Evolutionary conservation across 2,113 vertebrate genomes (phyloP).

Genomic region (Coryphaenoides rupestris): DNA sequence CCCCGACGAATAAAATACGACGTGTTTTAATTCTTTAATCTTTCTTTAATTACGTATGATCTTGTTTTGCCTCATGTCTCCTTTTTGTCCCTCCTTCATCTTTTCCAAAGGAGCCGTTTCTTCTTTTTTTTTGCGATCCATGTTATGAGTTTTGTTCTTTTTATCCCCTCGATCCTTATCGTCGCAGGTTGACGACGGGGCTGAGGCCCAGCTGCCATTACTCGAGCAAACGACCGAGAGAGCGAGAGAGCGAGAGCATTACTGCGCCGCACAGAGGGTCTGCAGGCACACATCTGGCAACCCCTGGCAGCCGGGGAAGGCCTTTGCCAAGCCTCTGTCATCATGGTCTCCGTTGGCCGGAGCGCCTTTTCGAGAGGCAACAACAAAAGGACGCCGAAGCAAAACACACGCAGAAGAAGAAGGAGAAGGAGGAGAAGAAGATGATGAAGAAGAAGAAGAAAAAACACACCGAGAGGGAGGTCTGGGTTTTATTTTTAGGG

Average conservation of each 20-base stretch:
- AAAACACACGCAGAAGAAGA: too few species aligned
- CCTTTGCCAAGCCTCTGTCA: conserved; percentile 32
- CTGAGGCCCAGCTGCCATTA: conserved; percentile 48
- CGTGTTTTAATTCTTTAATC: background rate
- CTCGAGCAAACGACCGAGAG: conserved; percentile 42
- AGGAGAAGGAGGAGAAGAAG: too few species aligned
- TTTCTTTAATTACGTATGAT: too few species aligned
- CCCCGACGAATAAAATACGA: too few species aligned
- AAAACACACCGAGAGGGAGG: conserved; percentile 18
- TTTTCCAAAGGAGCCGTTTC: background rate
- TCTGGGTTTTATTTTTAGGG: conserved; percentile 38
- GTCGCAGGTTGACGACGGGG: background rate
- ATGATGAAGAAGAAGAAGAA: too few species aligned
- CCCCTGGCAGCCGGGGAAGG: conserved; percentile 51
- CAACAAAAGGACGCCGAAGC: conserved; percentile 54
- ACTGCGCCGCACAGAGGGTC: conserved; percentile 15
- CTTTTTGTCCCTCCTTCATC: conserved; percentile 16
- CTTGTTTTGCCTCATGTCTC: background rate
- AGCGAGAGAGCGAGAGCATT: too few species aligned
- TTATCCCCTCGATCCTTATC: too few species aligned
- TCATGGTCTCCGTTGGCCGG: conserved; percentile 1
- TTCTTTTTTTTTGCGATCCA: too few species aligned
- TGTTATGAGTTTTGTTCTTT: too few species aligned
- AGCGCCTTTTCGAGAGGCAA: conserved; percentile 57
- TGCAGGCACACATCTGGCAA: conserved; percentile 68